Evolutionary conservation across 2,888 invertebrate species (phyloP).

Genomic region (Spodoptera picta): DNA sequence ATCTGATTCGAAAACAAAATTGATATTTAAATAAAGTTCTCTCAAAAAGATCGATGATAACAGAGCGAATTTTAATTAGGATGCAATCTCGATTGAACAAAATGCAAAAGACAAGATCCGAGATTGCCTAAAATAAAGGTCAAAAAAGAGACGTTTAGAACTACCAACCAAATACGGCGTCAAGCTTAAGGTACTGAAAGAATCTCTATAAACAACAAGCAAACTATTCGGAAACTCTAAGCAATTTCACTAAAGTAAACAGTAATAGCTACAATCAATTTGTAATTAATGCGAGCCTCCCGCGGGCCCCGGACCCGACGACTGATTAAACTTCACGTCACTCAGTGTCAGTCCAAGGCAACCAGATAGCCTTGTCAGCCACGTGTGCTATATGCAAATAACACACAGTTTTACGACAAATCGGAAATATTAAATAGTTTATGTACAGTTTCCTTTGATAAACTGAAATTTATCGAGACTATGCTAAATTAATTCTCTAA

Average conservation of each 20-base stretch:
- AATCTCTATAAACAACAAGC: neutral
- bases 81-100: too few relatives aligned
- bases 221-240: conserved; percentile 25
- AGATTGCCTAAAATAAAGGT: too few relatives aligned
- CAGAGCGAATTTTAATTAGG: too few relatives aligned
- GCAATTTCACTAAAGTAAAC: conserved; percentile 21
- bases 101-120: too few relatives aligned
- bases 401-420: conserved; percentile 31
- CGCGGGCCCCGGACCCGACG: conserved; percentile 21
- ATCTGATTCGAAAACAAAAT: too few relatives aligned
- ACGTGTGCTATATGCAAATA: conserved; percentile 19
- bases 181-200: too few relatives aligned
- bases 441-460: conserved; percentile 25
- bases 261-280: conserved; percentile 33
- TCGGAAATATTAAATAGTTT: conserved; percentile 32
- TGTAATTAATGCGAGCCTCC: conserved; percentile 35
- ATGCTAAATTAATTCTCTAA: too few relatives aligned
- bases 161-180: neutral
- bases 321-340: conserved; percentile 50
- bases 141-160: too few relatives aligned
- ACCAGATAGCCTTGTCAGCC: conserved; percentile 31
- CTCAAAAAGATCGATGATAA: too few relatives aligned
- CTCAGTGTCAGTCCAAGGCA: conserved; percentile 41
- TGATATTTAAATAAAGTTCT: too few relatives aligned
- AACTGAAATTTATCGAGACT: conserved; percentile 2